Conservation (phyloP, 2,888 invertebrate species). For the Thysanoteuthis rhombus region DNA sequence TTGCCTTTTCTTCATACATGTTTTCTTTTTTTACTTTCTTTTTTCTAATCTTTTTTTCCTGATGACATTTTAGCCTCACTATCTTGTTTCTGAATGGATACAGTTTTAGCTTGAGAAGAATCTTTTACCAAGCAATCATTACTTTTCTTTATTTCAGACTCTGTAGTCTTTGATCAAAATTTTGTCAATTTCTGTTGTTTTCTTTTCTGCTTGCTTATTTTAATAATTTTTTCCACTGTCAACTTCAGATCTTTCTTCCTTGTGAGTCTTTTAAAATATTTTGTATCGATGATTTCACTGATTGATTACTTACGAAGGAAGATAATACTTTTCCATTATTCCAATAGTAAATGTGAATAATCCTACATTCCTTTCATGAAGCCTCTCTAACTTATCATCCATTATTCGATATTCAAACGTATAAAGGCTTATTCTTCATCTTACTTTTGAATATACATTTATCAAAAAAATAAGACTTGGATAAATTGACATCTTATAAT, state of each 20-base stretch:
- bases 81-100: not conserved
- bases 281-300: not conserved
- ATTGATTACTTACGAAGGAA: not conserved
- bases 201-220: not conserved
- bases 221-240: not conserved
- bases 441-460: no score
- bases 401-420: no score
- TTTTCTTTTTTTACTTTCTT: not conserved
- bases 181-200: not conserved
- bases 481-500: no score
- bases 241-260: not conserved
- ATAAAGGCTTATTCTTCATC: no score
- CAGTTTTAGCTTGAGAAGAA: not conserved
- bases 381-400: no score
- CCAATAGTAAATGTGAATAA: no score
- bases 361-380: no score
- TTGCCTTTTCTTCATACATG: no score
- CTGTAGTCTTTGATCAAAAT: not conserved
- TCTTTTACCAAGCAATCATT: not conserved
- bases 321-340: not conserved
- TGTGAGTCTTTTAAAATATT: not conserved
- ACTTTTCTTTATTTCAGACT: not conserved
- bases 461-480: no score
- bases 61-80: not conserved
- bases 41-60: not conserved